phyloP scores from a whole-genome alignment of 2,888 invertebrate genomes.

The Orthosia gothica region DNA sequence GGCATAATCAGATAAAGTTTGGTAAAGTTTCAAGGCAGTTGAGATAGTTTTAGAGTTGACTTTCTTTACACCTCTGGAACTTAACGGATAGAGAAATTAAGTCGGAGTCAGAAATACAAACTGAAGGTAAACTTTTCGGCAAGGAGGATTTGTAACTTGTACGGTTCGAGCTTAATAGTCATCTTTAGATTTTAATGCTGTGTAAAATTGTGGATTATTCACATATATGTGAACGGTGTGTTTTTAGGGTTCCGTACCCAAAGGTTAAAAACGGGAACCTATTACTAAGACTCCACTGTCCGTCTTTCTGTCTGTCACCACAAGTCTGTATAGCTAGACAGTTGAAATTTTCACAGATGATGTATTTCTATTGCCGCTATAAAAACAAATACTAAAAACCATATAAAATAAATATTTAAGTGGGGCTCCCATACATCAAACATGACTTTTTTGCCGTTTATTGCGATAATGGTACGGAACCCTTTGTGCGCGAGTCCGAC shows the following conservation, averaged over 20 bases:
- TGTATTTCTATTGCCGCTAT: no score
- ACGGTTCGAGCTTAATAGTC: background rate
- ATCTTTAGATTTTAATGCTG: conserved; percentile 6
- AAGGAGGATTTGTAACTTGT: conserved; percentile 5
- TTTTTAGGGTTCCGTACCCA: background rate
- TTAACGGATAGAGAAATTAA: conserved; percentile 21
- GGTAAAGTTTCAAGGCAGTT: background rate
- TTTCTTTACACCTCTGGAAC: conserved; percentile 5
- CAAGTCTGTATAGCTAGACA: no score
- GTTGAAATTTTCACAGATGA: no score
- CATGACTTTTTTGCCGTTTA: no score
- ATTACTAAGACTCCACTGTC: no score
- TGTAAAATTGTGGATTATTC: background rate
- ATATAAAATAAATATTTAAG: no score
- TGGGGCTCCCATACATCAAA: no score
- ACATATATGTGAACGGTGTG: background rate
- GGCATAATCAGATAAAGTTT: conserved; percentile 11
- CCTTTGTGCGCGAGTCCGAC: no score
- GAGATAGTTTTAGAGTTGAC: conserved; percentile 9
- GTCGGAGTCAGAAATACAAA: conserved; percentile 7
- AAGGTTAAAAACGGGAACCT: no score
- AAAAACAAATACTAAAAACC: no score
- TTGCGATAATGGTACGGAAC: no score
- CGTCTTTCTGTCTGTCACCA: no score
- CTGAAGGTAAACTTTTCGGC: conserved; percentile 25